These are phyloP conservation scores for Drosophila setifemur DNA, from an alignment of 1,140 invertebrate species.

Conservation along the genomic window DNA sequence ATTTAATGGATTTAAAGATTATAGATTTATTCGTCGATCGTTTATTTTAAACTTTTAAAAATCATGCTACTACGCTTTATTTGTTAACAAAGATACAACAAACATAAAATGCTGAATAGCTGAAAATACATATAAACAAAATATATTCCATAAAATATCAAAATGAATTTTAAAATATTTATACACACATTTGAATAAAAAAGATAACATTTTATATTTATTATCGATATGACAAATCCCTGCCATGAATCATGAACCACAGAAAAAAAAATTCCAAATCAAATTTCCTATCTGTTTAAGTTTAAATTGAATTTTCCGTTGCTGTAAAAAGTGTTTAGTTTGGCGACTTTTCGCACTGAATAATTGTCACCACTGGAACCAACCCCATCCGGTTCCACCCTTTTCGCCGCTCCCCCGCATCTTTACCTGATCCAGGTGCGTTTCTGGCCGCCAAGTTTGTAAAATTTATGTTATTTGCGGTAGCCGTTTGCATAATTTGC, in stretches of 20 bases:
- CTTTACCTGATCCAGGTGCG: constrained; percentile 47
- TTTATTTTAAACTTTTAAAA: too few species aligned
- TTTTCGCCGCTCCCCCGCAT: not conserved
- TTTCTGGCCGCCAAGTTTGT: constrained; percentile 67
- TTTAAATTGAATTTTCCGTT: not conserved
- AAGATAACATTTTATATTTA: not conserved
- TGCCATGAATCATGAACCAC: not conserved
- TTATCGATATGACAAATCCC: too few species aligned
- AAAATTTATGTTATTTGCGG: constrained; percentile 80
- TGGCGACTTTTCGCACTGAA: not conserved
- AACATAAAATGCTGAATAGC: too few species aligned
- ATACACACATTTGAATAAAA: too few species aligned
- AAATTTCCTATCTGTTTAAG: too few species aligned
- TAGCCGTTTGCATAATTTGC: constrained; percentile 79
- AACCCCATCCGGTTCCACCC: not conserved
- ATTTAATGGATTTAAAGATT: too few species aligned
- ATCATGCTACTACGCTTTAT: too few species aligned
- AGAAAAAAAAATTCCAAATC: not conserved
- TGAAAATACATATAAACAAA: too few species aligned
- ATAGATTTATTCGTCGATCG: too few species aligned
- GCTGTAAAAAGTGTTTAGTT: not conserved
- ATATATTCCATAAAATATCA: too few species aligned
- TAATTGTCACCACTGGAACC: constrained; percentile 15
- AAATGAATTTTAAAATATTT: too few species aligned
- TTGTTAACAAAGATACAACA: too few species aligned